Conservation (phyloP, 2,888 invertebrate genomes). For the Tryphoninae sp. region DNA sequence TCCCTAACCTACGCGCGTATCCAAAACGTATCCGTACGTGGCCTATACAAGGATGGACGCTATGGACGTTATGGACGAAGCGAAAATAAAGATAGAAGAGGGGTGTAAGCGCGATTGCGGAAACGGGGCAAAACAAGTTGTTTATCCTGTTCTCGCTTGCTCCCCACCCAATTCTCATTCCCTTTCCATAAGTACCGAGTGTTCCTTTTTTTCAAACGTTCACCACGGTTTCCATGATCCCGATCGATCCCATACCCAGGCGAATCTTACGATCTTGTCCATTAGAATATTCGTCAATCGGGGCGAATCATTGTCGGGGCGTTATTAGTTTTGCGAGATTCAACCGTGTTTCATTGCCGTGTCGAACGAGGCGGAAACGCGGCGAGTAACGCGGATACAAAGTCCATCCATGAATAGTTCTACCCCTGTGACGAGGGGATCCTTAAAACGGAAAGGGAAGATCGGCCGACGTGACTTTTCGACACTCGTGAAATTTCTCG, state of each 20-base stretch:
- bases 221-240: no score
- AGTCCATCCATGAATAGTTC: conserved; percentile 9
- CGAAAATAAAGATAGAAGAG: conserved; percentile 20
- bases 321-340: conserved; percentile 55
- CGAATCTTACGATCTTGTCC: no score
- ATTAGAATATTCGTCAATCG: no score
- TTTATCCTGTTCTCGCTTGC: conserved; percentile 55
- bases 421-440: conserved; percentile 4
- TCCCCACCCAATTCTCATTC: conserved; percentile 31
- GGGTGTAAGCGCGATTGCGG: no score
- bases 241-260: no score
- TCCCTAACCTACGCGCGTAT: conserved; percentile 12
- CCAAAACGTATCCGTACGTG: neutral
- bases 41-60: neutral
- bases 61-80: neutral
- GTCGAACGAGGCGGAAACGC: conserved; percentile 60
- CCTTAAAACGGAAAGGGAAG: conserved; percentile 4
- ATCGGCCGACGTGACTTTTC: conserved; percentile 59
- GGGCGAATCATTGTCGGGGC: neutral
- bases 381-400: conserved; percentile 42
- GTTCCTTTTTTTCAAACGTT: no score
- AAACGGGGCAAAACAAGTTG: conserved; percentile 55
- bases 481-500: conserved; percentile 63
- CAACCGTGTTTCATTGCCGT: conserved; percentile 55
- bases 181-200: neutral